Conservation (phyloP, 2,797 vertebrate genomes). For the Harpagifer antarcticus region DNA sequence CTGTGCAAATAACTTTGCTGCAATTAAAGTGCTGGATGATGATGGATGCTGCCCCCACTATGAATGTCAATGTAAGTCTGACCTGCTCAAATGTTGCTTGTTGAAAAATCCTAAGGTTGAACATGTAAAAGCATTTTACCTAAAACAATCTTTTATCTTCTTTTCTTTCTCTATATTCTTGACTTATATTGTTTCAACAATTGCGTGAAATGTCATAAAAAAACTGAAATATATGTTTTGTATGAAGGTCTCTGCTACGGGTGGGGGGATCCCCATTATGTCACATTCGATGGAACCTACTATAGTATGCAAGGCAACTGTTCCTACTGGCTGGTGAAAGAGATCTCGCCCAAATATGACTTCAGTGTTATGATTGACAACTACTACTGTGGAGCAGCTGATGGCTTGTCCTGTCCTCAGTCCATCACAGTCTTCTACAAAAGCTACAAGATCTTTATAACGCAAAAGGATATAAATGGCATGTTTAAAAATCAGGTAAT, state of each 20-base stretch:
- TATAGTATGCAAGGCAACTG: conserved; percentile 92
- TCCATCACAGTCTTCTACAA: conserved; percentile 86
- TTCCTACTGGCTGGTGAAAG: conserved; percentile 90
- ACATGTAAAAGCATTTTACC: not conserved
- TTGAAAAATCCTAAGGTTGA: not conserved
- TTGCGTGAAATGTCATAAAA: not conserved
- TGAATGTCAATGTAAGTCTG: conserved; percentile 83
- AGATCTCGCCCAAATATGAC: conserved; percentile 79
- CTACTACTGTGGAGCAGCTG: conserved; percentile 78
- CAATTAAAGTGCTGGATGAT: conserved; percentile 77
- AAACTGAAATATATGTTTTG: not conserved
- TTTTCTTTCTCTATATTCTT: not conserved
- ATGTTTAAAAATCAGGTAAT: conserved; percentile 72
- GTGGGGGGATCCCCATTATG: conserved; percentile 90
- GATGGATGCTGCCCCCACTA: conserved; percentile 86
- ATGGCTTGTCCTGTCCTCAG: conserved; percentile 75
- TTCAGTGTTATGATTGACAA: conserved; percentile 88
- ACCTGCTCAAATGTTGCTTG: not conserved
- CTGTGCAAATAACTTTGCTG: conserved; percentile 86
- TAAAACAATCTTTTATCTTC: not conserved
- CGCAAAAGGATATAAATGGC: conserved; percentile 65
- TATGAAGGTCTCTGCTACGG: conserved; percentile 89
- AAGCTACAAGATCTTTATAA: conserved; percentile 85
- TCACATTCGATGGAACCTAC: conserved; percentile 91
- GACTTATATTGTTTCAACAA: not conserved